Conservation (phyloP, 2,797 vertebrate species). For the Pipistrellus pygmaeus region DNA sequence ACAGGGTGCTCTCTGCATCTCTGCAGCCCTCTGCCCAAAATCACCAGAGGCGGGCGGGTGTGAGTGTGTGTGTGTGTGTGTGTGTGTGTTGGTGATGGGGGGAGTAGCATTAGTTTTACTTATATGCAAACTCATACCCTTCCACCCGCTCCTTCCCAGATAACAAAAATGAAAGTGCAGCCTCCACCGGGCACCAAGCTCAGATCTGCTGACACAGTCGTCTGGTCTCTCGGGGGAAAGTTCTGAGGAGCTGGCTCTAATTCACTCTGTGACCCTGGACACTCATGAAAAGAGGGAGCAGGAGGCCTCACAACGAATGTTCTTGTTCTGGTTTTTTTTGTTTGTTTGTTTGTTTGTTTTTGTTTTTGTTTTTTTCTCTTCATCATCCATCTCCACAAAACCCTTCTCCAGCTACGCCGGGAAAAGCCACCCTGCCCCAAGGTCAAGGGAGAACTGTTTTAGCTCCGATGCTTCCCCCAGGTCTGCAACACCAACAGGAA, state of each 20-base stretch:
- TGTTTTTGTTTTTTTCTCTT: neutral
- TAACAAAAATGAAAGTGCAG: neutral
- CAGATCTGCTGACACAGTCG: neutral
- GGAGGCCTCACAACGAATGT: neutral
- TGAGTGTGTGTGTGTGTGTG: too few relatives aligned
- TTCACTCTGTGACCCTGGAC: neutral
- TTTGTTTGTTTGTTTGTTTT: too few relatives aligned
- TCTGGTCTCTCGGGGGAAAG: neutral
- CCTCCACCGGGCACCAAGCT: neutral
- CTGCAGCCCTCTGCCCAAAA: neutral
- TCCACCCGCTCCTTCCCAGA: neutral
- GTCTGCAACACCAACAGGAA: slow-evolving; percentile 76
- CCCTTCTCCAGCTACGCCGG: slow-evolving; percentile 73
- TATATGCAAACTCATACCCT: slow-evolving; percentile 34
- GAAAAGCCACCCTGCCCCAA: slow-evolving; percentile 72
- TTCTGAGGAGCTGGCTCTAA: neutral
- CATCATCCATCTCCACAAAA: slow-evolving; percentile 45
- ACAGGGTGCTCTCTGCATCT: neutral
- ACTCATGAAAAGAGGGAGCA: neutral
- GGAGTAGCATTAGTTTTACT: neutral
- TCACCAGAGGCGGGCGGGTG: neutral
- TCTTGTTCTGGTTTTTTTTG: slow-evolving; percentile 47
- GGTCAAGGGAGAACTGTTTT: slow-evolving; percentile 71
- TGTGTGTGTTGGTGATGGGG: neutral
- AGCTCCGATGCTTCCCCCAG: slow-evolving; percentile 71